Conservation (phyloP, 2,113 vertebrate genomes). For the Kryptolebias marmoratus region DNA sequence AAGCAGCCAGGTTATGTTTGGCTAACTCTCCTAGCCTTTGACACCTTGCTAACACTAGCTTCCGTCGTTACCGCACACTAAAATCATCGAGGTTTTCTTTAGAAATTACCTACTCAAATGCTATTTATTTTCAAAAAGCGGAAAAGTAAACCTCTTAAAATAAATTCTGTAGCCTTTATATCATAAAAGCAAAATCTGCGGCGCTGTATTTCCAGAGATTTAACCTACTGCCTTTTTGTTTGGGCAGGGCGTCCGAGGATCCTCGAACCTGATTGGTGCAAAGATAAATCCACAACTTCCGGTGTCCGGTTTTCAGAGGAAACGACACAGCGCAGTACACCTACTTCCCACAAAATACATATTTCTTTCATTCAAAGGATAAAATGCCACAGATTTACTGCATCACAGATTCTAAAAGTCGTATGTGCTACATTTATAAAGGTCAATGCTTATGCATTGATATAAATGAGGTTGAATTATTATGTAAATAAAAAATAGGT, state of each 20-base stretch:
- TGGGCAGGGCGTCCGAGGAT: conserved; percentile 41
- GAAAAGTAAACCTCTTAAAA: background rate
- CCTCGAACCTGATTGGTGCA: conserved; percentile 61
- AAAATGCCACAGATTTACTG: no score
- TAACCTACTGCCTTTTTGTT: conserved; percentile 38
- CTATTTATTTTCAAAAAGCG: background rate
- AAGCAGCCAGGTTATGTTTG: conserved; percentile 20
- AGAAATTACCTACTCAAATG: background rate
- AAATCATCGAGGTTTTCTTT: conserved; percentile 9
- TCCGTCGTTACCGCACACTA: conserved; percentile 1
- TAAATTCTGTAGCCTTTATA: background rate
- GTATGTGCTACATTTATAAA: no score
- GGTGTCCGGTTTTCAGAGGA: background rate
- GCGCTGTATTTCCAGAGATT: background rate
- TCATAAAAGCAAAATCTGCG: background rate
- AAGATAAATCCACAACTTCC: conserved; percentile 39
- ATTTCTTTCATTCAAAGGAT: no score
- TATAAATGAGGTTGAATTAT: no score
- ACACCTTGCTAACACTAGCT: conserved; percentile 35
- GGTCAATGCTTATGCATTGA: no score
- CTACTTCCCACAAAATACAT: no score
- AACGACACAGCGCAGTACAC: background rate
- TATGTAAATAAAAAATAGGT: no score
- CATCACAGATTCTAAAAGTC: no score
- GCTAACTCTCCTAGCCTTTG: conserved; percentile 47